Base-by-base conservation (phyloP, 1,140 invertebrate genomes). In the Solenopsis invicta region DNA sequence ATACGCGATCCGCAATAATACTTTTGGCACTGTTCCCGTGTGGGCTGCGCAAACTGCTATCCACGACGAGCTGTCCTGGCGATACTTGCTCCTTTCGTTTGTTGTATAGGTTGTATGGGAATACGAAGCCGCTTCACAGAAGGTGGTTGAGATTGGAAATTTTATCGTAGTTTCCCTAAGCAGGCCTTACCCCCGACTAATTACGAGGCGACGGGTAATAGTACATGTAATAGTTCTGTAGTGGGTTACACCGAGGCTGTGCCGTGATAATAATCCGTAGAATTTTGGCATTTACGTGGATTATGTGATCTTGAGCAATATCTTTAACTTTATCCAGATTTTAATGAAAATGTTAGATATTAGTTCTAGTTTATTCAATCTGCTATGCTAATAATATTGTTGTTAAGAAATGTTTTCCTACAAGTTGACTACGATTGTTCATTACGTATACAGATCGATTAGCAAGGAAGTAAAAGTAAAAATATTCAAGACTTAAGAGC, bases 1-100 rank as follows among this genome's bases (percentile, higher is more conserved):
- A 77, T 75, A 75, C 82, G 85, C 82, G 82, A 24, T 66, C 48
- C 24, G 64, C 64, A 72, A 89, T 88, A 76, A 91, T 91, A 91
- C 89, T 89, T 91, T 85, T 91, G 90, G 90, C 90, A 62, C 10
- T 1, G 77, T 88, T 91, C 90, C 90, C 86, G 29, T 29, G 13
- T 21, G 37, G 18, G 52, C 10, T 61, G 12, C 59, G 41, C 48
- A 34, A 85, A 74, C 21, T 52, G 54, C 24, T 52, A 56, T 45
- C 37, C 16, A n/a, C 34, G 69, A 45, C 37, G 5, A 67, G 9
- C 21, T 29, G 18, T 0, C 41, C 21, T 10, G n/a, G 2, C n/a
- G 56, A 34, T 81, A 41, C 45, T 71, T 8, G 21, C 41, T n/a
- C 45, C 48, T 59, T 59, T 84, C 56, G 61, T 59, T 67, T 69